Evolutionary conservation across 2,797 vertebrate genomes (phyloP).

Genomic region (Tenualosa thibaudeaui): DNA sequence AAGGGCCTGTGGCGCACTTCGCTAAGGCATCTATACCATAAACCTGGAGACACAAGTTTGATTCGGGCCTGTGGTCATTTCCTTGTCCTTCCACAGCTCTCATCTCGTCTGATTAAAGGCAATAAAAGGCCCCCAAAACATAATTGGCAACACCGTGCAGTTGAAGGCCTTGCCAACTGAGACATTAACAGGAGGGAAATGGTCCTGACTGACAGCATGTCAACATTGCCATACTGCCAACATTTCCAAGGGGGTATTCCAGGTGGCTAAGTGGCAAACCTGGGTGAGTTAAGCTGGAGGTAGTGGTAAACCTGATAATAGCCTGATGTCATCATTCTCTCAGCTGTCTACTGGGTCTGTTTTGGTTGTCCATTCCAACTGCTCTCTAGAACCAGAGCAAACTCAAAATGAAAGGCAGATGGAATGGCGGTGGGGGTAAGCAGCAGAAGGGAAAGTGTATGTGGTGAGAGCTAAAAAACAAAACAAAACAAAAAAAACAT

Average conservation of each 20-base stretch:
- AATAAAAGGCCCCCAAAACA: too few relatives aligned
- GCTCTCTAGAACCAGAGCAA: not conserved
- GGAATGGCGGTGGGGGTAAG: not conserved
- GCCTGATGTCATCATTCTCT: too few relatives aligned
- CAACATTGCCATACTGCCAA: not conserved
- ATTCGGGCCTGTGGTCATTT: too few relatives aligned
- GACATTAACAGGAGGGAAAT: constrained; percentile 45
- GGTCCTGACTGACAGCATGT: constrained; percentile 41
- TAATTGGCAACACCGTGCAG: too few relatives aligned
- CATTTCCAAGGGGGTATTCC: not conserved
- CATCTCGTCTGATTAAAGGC: too few relatives aligned
- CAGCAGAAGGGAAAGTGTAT: not conserved
- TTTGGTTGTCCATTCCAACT: not conserved
- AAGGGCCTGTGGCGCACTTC: too few relatives aligned
- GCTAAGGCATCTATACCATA: too few relatives aligned
- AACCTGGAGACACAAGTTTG: too few relatives aligned
- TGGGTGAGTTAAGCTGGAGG: too few relatives aligned
- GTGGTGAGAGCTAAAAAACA: not conserved
- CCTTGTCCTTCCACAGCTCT: too few relatives aligned
- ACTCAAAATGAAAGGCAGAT: constrained; percentile 18
- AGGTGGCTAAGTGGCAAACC: not conserved
- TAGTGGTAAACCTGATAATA: too few relatives aligned
- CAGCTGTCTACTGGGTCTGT: not conserved
- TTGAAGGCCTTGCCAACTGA: constrained; percentile 43
- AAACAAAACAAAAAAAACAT: not conserved